A percentile compares a stretch with the other conserved stretches of the same genome.
phyloP scores from a whole-genome alignment of 2,797 vertebrate genomes.

The Erethizon dorsatum region DNA sequence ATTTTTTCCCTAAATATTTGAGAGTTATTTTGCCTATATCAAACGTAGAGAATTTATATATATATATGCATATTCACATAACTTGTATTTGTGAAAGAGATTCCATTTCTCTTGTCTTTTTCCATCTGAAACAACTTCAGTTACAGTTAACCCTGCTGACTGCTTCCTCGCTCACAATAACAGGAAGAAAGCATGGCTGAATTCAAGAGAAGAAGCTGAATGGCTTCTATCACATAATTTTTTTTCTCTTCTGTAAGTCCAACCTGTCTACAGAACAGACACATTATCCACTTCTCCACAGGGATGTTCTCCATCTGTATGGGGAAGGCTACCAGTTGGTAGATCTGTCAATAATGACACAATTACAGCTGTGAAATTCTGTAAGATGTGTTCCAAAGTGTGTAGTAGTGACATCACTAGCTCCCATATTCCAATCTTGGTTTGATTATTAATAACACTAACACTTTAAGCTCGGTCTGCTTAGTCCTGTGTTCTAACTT shows the following conservation, averaged over 20 bases:
- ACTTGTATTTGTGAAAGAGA: neutral
- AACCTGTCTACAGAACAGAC: neutral
- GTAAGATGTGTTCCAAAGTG: neutral
- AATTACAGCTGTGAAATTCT: neutral
- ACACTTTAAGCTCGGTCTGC: neutral
- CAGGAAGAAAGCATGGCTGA: neutral
- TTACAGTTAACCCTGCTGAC: neutral
- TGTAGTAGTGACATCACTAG: neutral
- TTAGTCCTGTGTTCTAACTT: neutral
- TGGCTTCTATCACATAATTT: neutral
- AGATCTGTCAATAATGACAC: neutral
- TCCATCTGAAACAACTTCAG: neutral
- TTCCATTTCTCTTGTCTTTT: neutral
- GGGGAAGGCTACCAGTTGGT: neutral
- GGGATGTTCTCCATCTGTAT: neutral
- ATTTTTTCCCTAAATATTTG: neutral
- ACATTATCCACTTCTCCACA: neutral
- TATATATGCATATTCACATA: accelerated
- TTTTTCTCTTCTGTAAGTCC: neutral
- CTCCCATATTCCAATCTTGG: neutral
- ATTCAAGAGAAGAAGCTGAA: neutral
- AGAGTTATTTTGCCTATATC: neutral
- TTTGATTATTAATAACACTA: neutral
- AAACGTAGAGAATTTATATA: neutral
- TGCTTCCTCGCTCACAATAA: neutral